A percentile compares a stretch with the other conserved stretches of the same genome.
These are phyloP conservation scores for Hydropsyche tenuis DNA, from an alignment of 1,140 invertebrate species.

Conservation along the genomic window DNA sequence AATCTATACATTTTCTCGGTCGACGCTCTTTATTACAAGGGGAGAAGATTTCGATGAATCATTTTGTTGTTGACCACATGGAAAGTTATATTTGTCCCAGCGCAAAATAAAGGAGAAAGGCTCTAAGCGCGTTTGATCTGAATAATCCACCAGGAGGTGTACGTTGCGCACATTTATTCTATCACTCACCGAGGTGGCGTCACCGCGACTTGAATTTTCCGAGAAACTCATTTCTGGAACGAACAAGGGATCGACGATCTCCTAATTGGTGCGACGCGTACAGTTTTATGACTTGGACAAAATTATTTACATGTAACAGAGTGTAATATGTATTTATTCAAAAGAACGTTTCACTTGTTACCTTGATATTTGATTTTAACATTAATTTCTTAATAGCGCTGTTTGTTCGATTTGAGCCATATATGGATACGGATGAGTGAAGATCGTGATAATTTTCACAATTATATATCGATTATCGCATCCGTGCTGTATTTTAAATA, in stretches of 20 bases:
- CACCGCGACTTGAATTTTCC: slow-evolving; percentile 14
- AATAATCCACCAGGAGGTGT: slow-evolving; percentile 6
- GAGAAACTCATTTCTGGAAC: slow-evolving; percentile 28
- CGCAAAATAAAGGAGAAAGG: slow-evolving; percentile 8
- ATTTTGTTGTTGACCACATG: not conserved
- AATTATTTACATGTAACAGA: too few species aligned
- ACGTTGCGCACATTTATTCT: not conserved
- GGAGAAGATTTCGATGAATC: slow-evolving; percentile 2
- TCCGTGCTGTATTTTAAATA: too few species aligned
- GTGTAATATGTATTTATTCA: too few species aligned
- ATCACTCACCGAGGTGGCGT: slow-evolving; percentile 26
- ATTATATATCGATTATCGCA: too few species aligned
- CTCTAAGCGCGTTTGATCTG: not conserved
- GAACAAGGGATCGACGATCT: slow-evolving; percentile 6
- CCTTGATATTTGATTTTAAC: too few species aligned
- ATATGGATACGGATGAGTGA: too few species aligned
- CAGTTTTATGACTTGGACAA: too few species aligned
- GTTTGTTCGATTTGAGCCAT: too few species aligned
- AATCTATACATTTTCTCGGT: not conserved
- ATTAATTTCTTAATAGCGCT: too few species aligned
- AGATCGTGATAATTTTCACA: too few species aligned
- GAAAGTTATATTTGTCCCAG: slow-evolving; percentile 6
- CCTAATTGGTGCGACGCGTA: not conserved
- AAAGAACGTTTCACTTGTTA: too few species aligned
- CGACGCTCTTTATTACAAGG: not conserved